phyloP scores from a whole-genome alignment of 2,888 invertebrate species.

The Apamea epomidion region DNA sequence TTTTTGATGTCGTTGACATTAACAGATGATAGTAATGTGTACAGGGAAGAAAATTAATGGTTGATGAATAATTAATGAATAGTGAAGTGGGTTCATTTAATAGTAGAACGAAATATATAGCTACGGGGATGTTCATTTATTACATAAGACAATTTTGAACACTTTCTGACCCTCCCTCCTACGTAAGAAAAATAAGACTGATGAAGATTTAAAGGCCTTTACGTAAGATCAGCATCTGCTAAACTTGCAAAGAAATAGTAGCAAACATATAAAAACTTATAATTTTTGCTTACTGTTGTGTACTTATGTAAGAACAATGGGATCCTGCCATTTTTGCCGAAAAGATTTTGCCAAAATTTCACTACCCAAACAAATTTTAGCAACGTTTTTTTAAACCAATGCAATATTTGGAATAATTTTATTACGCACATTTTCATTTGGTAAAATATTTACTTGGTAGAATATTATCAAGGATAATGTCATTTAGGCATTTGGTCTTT shows the following conservation, averaged over 20 bases:
- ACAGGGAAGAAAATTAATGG: not conserved
- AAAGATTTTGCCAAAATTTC: no score
- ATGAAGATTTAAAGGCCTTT: no score
- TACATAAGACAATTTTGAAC: not conserved
- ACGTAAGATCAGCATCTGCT: not conserved
- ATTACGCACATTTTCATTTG: no score
- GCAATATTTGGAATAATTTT: no score
- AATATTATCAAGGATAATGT: no score
- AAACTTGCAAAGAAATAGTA: not conserved
- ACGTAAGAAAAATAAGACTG: not conserved
- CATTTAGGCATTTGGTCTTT: no score
- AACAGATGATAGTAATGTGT: not conserved
- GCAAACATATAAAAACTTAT: not conserved
- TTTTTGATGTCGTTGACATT: not conserved
- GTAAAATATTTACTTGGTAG: no score
- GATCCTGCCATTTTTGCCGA: no score
- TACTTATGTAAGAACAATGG: not conserved
- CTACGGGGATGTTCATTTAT: not conserved
- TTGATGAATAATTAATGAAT: conserved; percentile 1
- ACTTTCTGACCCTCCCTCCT: not conserved
- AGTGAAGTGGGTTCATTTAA: not conserved
- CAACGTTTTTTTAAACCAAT: no score
- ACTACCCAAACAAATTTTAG: no score
- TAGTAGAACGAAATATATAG: not conserved
- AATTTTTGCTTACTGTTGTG: not conserved